phyloP scores from a whole-genome alignment of 2,888 invertebrate species.

The Osedax fenrisi region DNA sequence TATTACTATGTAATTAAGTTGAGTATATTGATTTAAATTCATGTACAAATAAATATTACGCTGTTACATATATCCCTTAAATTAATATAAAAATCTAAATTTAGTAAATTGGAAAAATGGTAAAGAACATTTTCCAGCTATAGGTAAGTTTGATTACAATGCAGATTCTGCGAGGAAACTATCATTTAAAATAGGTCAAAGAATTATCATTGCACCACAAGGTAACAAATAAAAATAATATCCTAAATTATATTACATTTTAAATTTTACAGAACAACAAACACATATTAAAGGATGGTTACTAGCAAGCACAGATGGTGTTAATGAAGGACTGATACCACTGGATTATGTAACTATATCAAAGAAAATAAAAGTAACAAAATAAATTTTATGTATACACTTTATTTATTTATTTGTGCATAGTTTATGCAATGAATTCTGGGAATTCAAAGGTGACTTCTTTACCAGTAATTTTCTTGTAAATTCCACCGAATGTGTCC shows the following conservation, averaged over 20 bases:
- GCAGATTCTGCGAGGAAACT: conserved; percentile 64
- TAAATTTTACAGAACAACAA: conserved; percentile 60
- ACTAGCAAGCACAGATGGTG: conserved; percentile 53
- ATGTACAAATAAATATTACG: no score
- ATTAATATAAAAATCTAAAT: no score
- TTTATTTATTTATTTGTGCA: conserved; percentile 9
- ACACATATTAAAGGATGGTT: conserved; percentile 56
- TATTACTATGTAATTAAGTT: no score
- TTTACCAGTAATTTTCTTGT: conserved; percentile 96
- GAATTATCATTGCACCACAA: conserved; percentile 66
- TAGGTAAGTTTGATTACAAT: conserved; percentile 64
- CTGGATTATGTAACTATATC: conserved; percentile 55
- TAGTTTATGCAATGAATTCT: conserved; percentile 60
- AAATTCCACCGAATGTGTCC: conserved; percentile 92
- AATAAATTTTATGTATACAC: neutral
- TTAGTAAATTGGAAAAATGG: conserved; percentile 52
- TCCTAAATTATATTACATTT: neutral
- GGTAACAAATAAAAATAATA: neutral
- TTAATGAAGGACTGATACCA: conserved; percentile 54
- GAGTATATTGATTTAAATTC: no score
- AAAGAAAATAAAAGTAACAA: conserved; percentile 42
- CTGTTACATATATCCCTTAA: no score
- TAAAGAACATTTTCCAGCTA: conserved; percentile 52
- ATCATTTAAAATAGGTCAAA: conserved; percentile 65
- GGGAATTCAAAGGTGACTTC: conserved; percentile 98